Evolutionary conservation across 1,140 invertebrate genomes (phyloP).

Genomic region (Metopolophium dirhodum): DNA sequence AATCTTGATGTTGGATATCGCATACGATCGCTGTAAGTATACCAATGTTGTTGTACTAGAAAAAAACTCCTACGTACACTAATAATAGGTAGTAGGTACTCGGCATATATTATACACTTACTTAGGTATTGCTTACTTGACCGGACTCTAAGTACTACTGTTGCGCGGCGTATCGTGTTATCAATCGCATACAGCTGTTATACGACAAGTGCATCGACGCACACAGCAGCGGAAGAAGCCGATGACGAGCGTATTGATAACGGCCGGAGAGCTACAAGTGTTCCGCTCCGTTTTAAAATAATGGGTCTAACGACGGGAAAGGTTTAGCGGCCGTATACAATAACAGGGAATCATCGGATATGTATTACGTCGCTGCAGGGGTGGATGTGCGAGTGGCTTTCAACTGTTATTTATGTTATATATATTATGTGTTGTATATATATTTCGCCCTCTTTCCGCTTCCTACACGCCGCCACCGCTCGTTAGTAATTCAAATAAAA

Average conservation of each 20-base stretch:
- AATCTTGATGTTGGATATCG: too few species aligned
- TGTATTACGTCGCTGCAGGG: not conserved
- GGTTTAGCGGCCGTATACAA: constrained; percentile 23
- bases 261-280: constrained; percentile 33
- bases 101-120: too few species aligned
- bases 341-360: constrained; percentile 17
- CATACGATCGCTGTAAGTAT: too few species aligned
- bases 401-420: constrained; percentile 38
- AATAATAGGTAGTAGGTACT: too few species aligned
- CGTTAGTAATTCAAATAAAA: constrained; percentile 45
- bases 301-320: constrained; percentile 28
- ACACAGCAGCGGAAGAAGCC: not conserved
- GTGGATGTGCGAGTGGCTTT: not conserved
- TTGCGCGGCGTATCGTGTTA: too few species aligned
- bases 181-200: too few species aligned
- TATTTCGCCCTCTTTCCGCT: not conserved
- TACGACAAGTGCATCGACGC: not conserved
- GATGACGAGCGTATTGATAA: not conserved
- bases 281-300: constrained; percentile 18
- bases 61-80: too few species aligned
- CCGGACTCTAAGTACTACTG: too few species aligned
- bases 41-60: too few species aligned
- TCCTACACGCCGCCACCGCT: not conserved
- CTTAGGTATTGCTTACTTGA: too few species aligned
- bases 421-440: not conserved